These are phyloP conservation scores for Cherax destructor DNA, from an alignment of 1,140 invertebrate species.

Conservation along the genomic window DNA sequence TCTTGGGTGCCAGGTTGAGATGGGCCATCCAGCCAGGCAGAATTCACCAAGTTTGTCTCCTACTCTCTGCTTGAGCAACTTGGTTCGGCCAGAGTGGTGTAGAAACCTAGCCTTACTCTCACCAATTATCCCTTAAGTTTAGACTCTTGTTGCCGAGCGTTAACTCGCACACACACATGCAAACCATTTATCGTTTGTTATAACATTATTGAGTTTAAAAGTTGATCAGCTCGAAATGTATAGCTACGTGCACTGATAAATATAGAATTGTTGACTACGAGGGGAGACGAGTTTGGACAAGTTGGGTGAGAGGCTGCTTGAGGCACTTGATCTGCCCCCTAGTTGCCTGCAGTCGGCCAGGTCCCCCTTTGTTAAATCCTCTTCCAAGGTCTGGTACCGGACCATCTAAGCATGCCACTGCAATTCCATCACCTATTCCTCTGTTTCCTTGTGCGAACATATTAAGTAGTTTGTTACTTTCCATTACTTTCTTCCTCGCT, in stretches of 20 bases:
- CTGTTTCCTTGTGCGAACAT: too few species aligned
- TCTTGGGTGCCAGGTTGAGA: constrained; percentile 11
- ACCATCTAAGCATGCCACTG: constrained; percentile 9
- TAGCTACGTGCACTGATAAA: background rate
- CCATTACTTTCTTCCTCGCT: too few species aligned
- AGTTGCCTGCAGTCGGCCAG: background rate
- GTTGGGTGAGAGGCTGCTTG: constrained; percentile 16
- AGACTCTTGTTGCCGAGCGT: background rate
- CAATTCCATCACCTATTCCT: too few species aligned
- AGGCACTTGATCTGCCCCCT: background rate
- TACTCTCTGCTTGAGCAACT: background rate
- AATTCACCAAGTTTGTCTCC: constrained; percentile 8
- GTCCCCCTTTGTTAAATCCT: constrained; percentile 20
- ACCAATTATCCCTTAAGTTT: background rate
- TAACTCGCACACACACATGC: too few species aligned
- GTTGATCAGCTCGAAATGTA: too few species aligned
- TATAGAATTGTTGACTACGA: background rate
- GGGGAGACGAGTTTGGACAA: constrained; percentile 40
- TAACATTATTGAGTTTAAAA: too few species aligned
- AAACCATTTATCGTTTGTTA: too few species aligned
- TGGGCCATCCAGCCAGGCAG: background rate
- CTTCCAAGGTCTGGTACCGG: too few species aligned
- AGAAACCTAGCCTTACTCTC: background rate
- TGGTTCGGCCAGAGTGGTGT: background rate
- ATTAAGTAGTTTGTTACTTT: too few species aligned